phyloP scores from a whole-genome alignment of 30 jellyfish, hydroid and myxozoan genomes.

The Turritopsis dohrnii region DNA sequence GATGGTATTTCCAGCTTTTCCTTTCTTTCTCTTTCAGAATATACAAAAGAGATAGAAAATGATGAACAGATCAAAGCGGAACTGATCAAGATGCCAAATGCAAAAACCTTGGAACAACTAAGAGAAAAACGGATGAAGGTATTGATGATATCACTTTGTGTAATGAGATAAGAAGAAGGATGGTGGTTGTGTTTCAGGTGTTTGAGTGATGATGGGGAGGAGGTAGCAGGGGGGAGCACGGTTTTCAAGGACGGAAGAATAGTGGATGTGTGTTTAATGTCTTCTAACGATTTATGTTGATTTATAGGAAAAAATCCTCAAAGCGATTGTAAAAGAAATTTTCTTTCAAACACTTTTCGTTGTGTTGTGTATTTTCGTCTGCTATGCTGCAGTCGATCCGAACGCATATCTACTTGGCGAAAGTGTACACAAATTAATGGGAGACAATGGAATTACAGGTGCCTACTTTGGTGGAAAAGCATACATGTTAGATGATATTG shows the following conservation, averaged over 20 bases:
- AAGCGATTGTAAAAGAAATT: slow-evolving; percentile 72
- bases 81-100: not conserved
- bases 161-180: too few species aligned
- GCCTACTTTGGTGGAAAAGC: slow-evolving; percentile 25
- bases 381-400: slow-evolving; percentile 77
- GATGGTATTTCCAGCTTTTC: too few species aligned
- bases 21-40: not conserved
- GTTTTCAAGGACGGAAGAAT: too few species aligned
- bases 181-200: too few species aligned
- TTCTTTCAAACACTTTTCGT: slow-evolving; percentile 59
- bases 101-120: not conserved
- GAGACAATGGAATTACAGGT: slow-evolving; percentile 29
- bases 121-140: not conserved
- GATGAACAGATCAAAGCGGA: not conserved
- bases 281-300: too few species aligned
- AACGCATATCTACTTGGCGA: slow-evolving; percentile 45
- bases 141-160: too few species aligned
- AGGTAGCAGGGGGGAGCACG: too few species aligned
- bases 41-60: not conserved
- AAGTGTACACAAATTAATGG: slow-evolving; percentile 37
- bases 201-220: too few species aligned
- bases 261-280: too few species aligned
- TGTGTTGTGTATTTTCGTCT: slow-evolving; percentile 65
- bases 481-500: slow-evolving; percentile 14
- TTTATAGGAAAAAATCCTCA: slow-evolving; percentile 61